Percentiles rank a stretch among this genome's conserved stretches.
Conservation (phyloP, 2,797 vertebrate species). For the Pelobates cultripes region DNA sequence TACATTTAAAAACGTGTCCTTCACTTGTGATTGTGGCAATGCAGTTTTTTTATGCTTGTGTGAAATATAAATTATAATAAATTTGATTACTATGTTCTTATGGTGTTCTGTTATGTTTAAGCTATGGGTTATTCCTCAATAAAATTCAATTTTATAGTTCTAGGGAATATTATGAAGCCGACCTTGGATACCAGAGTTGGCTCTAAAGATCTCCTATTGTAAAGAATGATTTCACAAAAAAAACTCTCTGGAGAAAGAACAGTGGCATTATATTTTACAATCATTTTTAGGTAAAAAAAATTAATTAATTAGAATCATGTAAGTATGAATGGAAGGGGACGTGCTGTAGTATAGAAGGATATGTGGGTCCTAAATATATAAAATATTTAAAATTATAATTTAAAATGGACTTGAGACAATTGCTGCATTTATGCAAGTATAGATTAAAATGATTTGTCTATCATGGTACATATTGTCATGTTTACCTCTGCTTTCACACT, state of each 20-base stretch:
- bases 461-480: not conserved
- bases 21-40: slow-evolving; percentile 28
- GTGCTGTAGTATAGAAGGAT: no score
- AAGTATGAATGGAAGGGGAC: no score
- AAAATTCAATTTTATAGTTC: not conserved
- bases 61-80: slow-evolving; percentile 13
- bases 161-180: not conserved
- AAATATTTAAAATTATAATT: no score
- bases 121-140: not conserved
- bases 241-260: not conserved
- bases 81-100: not conserved
- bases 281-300: no score
- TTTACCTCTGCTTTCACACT: slow-evolving; percentile 8
- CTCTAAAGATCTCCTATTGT: not conserved
- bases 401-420: no score
- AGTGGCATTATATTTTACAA: not conserved
- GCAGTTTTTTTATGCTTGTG: slow-evolving; percentile 15
- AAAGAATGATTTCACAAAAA: no score
- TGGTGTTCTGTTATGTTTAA: not conserved
- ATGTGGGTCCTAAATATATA: no score
- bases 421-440: not conserved
- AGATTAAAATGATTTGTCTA: not conserved
- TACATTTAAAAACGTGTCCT: slow-evolving; percentile 40
- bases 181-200: not conserved
- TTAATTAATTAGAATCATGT: no score